Conservation (phyloP, 1,140 invertebrate genomes). For the Euwallacea fornicatus region DNA sequence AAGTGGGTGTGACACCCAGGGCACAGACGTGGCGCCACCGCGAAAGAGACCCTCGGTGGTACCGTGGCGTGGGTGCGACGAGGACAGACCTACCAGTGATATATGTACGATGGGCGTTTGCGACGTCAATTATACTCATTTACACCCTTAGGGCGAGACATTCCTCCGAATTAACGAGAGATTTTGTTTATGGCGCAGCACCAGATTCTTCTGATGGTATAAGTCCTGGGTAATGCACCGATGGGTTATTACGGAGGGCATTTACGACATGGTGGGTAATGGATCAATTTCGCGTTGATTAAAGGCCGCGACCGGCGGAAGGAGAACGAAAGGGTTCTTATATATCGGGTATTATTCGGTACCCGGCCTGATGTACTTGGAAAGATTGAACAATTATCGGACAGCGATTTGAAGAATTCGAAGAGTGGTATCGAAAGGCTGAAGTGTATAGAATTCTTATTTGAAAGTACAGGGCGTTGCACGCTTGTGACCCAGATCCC, state of each 20-base stretch:
- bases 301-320: background rate
- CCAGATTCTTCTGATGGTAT: background rate
- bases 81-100: slow-evolving; percentile 14
- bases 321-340: no score
- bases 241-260: background rate
- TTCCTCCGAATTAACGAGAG: background rate
- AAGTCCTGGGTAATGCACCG: background rate
- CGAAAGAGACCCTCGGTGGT: slow-evolving; percentile 10
- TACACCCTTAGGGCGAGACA: background rate
- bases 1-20: slow-evolving; percentile 26
- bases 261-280: background rate
- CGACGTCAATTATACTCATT: slow-evolving; percentile 25
- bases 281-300: slow-evolving; percentile 3
- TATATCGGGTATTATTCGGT: no score
- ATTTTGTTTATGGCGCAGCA: background rate
- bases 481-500: no score
- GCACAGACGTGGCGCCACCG: slow-evolving; percentile 25
- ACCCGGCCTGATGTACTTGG: no score
- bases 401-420: no score
- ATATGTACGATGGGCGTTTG: slow-evolving; percentile 18
- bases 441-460: no score
- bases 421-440: no score
- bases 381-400: no score
- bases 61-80: background rate
- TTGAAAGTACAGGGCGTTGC: no score